Percentiles rank a stretch among this genome's conserved stretches.
These are phyloP conservation scores for Hyphantria cunea DNA, from an alignment of 1,140 invertebrate species.

Conservation along the genomic window DNA sequence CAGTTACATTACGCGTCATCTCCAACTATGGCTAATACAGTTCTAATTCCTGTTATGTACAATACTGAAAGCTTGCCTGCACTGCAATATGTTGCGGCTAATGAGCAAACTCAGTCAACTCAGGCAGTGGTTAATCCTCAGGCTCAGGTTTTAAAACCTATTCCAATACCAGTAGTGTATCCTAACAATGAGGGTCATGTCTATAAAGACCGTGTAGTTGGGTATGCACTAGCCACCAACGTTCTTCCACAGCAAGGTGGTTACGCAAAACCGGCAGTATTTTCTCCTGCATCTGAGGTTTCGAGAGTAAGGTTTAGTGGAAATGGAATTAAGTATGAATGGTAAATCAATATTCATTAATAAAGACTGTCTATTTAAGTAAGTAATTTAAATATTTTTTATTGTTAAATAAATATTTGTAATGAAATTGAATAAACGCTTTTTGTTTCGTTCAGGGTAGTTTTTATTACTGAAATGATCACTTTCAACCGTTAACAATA, in stretches of 20 bases:
- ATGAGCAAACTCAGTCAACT: neutral
- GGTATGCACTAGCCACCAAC: neutral
- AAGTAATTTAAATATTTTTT: too few relatives aligned
- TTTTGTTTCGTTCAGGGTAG: too few relatives aligned
- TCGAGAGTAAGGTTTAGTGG: slow-evolving; percentile 12
- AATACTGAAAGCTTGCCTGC: neutral
- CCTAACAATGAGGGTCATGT: neutral
- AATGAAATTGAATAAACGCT: too few relatives aligned
- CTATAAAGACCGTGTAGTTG: neutral
- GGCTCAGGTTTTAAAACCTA: neutral
- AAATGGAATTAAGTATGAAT: slow-evolving; percentile 13
- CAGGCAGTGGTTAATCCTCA: neutral
- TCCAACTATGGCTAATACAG: neutral
- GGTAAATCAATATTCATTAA: too few relatives aligned
- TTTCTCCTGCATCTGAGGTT: slow-evolving; percentile 14
- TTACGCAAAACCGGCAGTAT: slow-evolving; percentile 7
- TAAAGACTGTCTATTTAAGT: too few relatives aligned
- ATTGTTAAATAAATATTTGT: too few relatives aligned
- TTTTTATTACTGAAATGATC: too few relatives aligned
- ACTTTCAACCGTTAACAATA: too few relatives aligned
- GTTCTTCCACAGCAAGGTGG: neutral
- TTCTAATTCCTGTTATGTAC: slow-evolving; percentile 1
- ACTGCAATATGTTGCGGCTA: neutral
- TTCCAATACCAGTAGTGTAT: slow-evolving; percentile 3
- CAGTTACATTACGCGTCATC: neutral